phyloP scores from a whole-genome alignment of 2,113 vertebrate species.

The Tragelaphus buxtoni region DNA sequence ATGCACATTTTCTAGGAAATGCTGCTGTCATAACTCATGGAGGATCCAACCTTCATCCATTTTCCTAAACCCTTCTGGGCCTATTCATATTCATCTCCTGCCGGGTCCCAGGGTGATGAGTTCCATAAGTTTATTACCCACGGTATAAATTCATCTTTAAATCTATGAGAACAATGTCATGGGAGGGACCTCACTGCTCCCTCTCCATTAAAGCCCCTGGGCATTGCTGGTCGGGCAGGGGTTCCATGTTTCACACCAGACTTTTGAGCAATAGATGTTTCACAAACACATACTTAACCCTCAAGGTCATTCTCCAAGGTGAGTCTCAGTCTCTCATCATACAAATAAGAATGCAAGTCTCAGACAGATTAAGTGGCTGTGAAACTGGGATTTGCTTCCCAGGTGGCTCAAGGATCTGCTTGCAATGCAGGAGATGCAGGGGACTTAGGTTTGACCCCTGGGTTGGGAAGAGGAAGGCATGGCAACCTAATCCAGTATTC shows the following conservation, averaged over 20 bases:
- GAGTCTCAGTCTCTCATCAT: conserved; percentile 23
- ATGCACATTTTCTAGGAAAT: conserved; percentile 48
- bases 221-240: background rate
- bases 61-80: background rate
- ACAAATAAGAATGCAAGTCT: background rate
- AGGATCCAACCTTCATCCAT: background rate
- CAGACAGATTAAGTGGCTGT: background rate
- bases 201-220: background rate
- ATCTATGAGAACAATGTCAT: background rate
- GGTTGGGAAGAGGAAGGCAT: background rate
- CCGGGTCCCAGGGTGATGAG: background rate
- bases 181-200: background rate
- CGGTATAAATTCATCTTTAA: background rate
- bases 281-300: conserved; percentile 6
- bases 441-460: background rate
- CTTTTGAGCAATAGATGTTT: background rate
- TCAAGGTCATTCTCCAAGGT: conserved; percentile 17
- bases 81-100: conserved; percentile 30
- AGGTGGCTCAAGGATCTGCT: background rate
- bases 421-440: background rate
- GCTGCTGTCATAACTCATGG: background rate
- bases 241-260: background rate
- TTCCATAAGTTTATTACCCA: conserved; percentile 35
- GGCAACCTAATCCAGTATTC: background rate
- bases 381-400: background rate